Evolutionary conservation across 2,797 vertebrate genomes (phyloP).

Genomic region (Cyclopterus lumpus): DNA sequence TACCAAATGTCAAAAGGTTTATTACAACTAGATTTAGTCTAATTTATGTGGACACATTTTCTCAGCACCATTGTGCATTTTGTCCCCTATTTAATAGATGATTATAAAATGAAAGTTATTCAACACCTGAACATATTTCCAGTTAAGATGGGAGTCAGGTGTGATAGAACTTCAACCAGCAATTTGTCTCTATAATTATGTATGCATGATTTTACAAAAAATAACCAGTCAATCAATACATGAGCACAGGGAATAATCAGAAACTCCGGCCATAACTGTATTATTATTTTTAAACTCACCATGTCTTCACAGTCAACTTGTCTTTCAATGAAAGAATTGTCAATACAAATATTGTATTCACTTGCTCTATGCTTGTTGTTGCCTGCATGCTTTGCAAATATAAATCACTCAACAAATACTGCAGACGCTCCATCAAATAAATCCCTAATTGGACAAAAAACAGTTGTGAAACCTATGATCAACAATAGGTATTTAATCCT

Average conservation of each 20-base stretch:
- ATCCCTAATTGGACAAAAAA: constrained; percentile 24
- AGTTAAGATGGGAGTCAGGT: constrained; percentile 27
- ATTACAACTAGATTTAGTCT: constrained; percentile 26
- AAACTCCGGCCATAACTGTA: neutral
- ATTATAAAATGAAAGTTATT: constrained; percentile 50
- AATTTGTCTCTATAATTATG: constrained; percentile 34
- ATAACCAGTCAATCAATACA: constrained; percentile 19
- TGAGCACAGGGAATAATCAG: neutral
- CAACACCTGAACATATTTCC: constrained; percentile 40
- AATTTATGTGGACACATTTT: constrained; percentile 36
- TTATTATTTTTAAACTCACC: neutral
- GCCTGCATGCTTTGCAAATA: neutral
- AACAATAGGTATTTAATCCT: constrained; percentile 33
- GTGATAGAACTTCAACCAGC: constrained; percentile 39
- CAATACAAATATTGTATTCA: constrained; percentile 5
- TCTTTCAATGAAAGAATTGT: neutral
- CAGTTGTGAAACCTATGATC: constrained; percentile 20
- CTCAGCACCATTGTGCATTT: neutral
- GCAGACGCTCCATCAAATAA: constrained; percentile 15
- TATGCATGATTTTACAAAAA: constrained; percentile 13
- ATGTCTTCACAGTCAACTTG: neutral
- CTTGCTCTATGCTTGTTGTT: neutral
- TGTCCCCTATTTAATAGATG: constrained; percentile 11
- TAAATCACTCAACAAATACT: neutral
- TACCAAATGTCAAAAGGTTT: constrained; percentile 16